These are phyloP conservation scores for Aphelenchoides avenae DNA, from an alignment of 1,140 invertebrate species.

Conservation along the genomic window DNA sequence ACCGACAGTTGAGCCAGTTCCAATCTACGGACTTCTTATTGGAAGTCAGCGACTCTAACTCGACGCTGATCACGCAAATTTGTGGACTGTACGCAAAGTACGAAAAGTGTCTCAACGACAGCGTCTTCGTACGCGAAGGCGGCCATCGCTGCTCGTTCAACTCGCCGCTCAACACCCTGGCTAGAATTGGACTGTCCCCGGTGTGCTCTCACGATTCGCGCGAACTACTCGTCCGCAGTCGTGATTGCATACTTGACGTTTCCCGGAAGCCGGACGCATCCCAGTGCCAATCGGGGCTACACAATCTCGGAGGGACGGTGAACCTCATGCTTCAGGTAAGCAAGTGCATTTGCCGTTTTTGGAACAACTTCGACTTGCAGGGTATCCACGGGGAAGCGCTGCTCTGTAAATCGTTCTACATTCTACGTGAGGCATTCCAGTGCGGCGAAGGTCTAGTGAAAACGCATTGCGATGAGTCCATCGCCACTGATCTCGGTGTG, in stretches of 20 bases:
- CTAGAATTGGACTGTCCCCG: slow-evolving; percentile 52
- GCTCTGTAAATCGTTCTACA: slow-evolving; percentile 55
- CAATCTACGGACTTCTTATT: slow-evolving; percentile 50
- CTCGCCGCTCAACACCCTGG: slow-evolving; percentile 54
- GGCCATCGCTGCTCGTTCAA: slow-evolving; percentile 51
- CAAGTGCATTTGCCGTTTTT: slow-evolving; percentile 14
- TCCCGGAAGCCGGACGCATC: slow-evolving; percentile 24
- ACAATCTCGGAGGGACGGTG: slow-evolving; percentile 40
- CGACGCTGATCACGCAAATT: slow-evolving; percentile 31
- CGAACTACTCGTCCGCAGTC: slow-evolving; percentile 31
- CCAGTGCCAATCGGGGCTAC: slow-evolving; percentile 46
- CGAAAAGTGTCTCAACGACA: slow-evolving; percentile 45
- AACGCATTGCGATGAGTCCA: slow-evolving; percentile 32
- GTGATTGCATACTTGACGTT: slow-evolving; percentile 36
- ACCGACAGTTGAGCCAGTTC: slow-evolving; percentile 46
- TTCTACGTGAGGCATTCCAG: slow-evolving; percentile 43
- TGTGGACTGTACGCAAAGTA: slow-evolving; percentile 50
- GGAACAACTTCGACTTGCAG: slow-evolving; percentile 21
- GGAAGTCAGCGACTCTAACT: slow-evolving; percentile 32
- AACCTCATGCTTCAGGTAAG: slow-evolving; percentile 32
- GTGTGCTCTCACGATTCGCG: slow-evolving; percentile 48
- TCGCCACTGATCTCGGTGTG: slow-evolving; percentile 31
- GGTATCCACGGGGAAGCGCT: slow-evolving; percentile 56
- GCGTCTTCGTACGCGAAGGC: slow-evolving; percentile 38
- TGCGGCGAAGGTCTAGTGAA: slow-evolving; percentile 48